Base-by-base conservation (phyloP, 1,140 invertebrate species). In the Telenomus remus region DNA sequence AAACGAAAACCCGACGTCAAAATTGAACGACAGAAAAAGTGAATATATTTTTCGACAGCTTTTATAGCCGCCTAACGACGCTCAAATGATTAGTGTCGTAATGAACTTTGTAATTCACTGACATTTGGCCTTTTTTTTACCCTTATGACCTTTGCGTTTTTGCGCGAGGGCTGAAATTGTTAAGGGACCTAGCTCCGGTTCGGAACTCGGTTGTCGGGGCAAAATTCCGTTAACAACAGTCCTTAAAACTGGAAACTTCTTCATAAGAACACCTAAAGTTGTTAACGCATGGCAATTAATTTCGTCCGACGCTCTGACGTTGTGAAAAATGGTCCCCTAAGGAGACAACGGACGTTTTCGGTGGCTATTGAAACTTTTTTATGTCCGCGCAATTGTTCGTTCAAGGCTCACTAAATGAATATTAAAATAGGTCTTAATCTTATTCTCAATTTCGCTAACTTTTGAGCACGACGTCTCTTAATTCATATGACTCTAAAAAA, bases 251-350 rank as follows among this genome's bases (percentile, higher is more conserved):
- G n/a, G n/a, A 39, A 39, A 39, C 9, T 39, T 39, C 37, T 39
- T 39, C 37, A 39, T 39, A 27, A 27, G 19, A 27, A 27, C 19
- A 27, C 19, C 19, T 27, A 27, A 39, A 39, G 37, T 39, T 11
- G 37, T 39, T 39, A 39, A 39, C 37, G 37, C 37, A 39, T 39
- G n/a, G 37, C 37, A 39, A 39, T 39, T 39, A 39, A 39, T 39
- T 39, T 39, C n/a, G 9, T 39, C 37, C 37, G 1, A 9, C n/a
- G n/a, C 19, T 27, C n/a, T 27, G 37, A 39, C 37, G 9, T 2
- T 4, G 37, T 39, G 37, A 39, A 39, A 39, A 39, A 39, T 39
- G 37, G 3, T 9, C 8, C 9, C 9, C 37, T 4, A 9, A 27
- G 19, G 37, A 39, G 37, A 39, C 37, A 39, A 11, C 37, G 37